Evolutionary conservation across 2,888 invertebrate species (phyloP).

Genomic region (Protophormia terraenovae): DNA sequence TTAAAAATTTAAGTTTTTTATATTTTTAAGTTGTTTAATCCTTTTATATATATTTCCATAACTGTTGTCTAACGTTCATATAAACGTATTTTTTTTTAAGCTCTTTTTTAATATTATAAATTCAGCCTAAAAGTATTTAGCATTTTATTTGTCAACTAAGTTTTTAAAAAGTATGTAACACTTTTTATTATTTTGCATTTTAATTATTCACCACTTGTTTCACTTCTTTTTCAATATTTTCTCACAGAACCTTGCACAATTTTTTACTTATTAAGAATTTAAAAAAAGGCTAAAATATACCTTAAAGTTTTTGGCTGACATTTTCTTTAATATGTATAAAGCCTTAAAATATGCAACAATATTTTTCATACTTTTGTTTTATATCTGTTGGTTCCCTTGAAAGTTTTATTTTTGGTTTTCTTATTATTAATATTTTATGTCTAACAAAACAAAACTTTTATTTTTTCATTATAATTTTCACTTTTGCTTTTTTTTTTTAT

Average conservation of each 20-base stretch:
- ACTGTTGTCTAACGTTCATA: background rate
- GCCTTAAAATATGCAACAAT: slow-evolving; percentile 48
- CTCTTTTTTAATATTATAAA: background rate
- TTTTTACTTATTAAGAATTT: background rate
- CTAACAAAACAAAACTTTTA: slow-evolving; percentile 42
- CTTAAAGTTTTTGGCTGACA: slow-evolving; percentile 10
- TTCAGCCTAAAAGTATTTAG: background rate
- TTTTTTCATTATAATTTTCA: slow-evolving; percentile 18
- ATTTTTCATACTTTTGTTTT: no score
- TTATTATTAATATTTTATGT: slow-evolving; percentile 37
- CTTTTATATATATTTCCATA: background rate
- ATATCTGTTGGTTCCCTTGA: background rate
- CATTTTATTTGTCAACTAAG: background rate
- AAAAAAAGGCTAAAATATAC: background rate
- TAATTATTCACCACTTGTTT: slow-evolving; percentile 28
- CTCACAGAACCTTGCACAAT: background rate
- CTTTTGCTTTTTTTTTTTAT: slow-evolving; percentile 25
- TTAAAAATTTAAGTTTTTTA: background rate
- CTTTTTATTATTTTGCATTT: slow-evolving; percentile 7
- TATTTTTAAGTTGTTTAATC: background rate
- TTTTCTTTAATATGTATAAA: slow-evolving; percentile 21
- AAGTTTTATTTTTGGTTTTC: background rate
- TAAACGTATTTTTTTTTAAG: background rate
- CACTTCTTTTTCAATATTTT: background rate
- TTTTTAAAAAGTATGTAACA: slow-evolving; percentile 5